Evolutionary conservation across 2,888 invertebrate species (phyloP), one percentile per base, ranked within the genome.

Genomic region (Metopia argyrocephala): DNA sequence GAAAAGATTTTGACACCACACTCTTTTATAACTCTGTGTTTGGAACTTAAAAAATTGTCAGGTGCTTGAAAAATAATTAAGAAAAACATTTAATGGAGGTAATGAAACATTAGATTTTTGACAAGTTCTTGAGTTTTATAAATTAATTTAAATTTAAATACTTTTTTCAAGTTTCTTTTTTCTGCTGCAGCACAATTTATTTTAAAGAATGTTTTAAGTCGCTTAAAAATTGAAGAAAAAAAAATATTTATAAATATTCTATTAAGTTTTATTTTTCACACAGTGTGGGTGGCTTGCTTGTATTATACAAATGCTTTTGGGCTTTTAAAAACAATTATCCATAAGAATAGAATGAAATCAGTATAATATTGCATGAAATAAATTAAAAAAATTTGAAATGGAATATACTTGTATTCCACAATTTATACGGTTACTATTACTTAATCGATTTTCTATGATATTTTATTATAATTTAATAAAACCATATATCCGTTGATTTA

Each of bases 91-190:
- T 3, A 65, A 38, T 48, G 6, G 64, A 54, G 69, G 52, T 59
- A 69, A 69, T 61, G 69, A 76, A 69, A 61, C 69, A 76, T 76
- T 76, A 71, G 66, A 61, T 76, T 71, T 71, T 71, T 78, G 80
- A 81, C 78, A 78, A 69, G 73, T 61, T 78, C 69, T 74, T 78
- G 59, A 78, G 46, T 74, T 79, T 81, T 78, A 69, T 81, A 81
- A 81, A 78, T 78, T 78, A 81, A 80, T 81, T 81, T 78, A 69
- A 76, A 80, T 65, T 38, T 38, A 38, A 38, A 38, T 9, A 38
- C 38, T 38, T 38, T 56, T 28, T 52, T 52, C 52, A 52, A 5
- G 6, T 52, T 5, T 20, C 15, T n/a, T 27, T 0, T 12, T 12
- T 31, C 12, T 31, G 12, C 31, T 31, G 12, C 12, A 31, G 38